Conservation (phyloP, 2,888 invertebrate genomes). For the Volucella inflata region DNA sequence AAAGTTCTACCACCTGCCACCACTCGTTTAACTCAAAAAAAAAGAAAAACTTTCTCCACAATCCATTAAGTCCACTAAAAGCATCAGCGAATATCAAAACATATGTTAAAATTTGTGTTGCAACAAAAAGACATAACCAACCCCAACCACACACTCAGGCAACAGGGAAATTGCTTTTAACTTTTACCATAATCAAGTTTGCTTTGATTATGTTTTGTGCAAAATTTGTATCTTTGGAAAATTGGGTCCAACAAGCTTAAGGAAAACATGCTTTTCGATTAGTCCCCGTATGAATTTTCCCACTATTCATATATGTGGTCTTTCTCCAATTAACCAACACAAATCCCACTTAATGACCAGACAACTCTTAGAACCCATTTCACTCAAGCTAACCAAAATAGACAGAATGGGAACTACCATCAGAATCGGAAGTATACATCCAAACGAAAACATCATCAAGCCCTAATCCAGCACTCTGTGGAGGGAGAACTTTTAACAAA, state of each 20-base stretch:
- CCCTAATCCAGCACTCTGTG: too few species aligned
- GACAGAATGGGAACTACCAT: neutral
- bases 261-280: neutral
- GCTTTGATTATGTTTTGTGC: constrained; percentile 12
- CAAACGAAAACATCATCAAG: neutral
- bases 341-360: neutral
- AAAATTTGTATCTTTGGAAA: constrained; percentile 22
- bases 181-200: constrained; percentile 21
- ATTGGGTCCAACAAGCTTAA: neutral
- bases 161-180: neutral
- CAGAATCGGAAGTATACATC: too few species aligned
- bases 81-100: too few species aligned
- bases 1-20: too few species aligned
- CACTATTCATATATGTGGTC: neutral
- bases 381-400: neutral
- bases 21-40: too few species aligned
- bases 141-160: too few species aligned
- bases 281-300: neutral
- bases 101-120: too few species aligned
- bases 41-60: too few species aligned
- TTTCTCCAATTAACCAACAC: neutral
- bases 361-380: neutral
- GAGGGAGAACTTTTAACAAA: neutral
- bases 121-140: too few species aligned
- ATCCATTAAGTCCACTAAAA: too few species aligned